Base-by-base conservation (phyloP, 2,113 vertebrate species). In the Sardina pilchardus region DNA sequence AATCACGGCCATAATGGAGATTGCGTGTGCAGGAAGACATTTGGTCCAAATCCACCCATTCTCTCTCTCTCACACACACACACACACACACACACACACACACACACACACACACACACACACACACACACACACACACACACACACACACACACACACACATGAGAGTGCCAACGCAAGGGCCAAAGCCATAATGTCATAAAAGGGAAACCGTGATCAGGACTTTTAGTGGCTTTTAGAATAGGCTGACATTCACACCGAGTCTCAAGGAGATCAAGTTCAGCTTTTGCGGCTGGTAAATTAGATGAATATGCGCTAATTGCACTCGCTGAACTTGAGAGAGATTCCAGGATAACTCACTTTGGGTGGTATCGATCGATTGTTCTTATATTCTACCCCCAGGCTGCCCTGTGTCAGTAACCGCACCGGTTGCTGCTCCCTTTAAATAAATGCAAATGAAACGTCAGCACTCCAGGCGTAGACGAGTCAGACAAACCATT, bases 361-460 rank as follows among this genome's bases (percentile, higher is more conserved):
- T 78, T 78, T 78, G 71, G 71, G 71, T 16, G 4, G 34, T 78
- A 78, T 78, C 14, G 71, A 78, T 78, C 71, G 10, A 14, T 78
- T 78, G 26, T 34, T 78, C 34, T 36, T 78, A 39, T 36, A 39
- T 36, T 78, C 71, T 36, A 14, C 71, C 71, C 12, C 30, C 71
- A 78, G 71, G 71, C 71, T 36, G 71, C 10, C 71, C 30, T 16
- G 26, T 78, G 71, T 78, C 26, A 78, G 71, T 36, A 78, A 12
- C 71, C 17, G 71, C 71, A 78, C 71, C 30, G n/a, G 63, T 71
- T 78, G 71, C 30, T 17, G 10, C 71, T 16, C 71, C 71, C 30
- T 36, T 78, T 78, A 78, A 78, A 78, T 78, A 78, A 78, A 36
- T 78, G 71, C 71, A 78, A 78, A 36, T 36, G 71, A 78, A 78